Evolutionary conservation across 2,797 vertebrate species (phyloP).

Genomic region (Silurus lanzhouensis): DNA sequence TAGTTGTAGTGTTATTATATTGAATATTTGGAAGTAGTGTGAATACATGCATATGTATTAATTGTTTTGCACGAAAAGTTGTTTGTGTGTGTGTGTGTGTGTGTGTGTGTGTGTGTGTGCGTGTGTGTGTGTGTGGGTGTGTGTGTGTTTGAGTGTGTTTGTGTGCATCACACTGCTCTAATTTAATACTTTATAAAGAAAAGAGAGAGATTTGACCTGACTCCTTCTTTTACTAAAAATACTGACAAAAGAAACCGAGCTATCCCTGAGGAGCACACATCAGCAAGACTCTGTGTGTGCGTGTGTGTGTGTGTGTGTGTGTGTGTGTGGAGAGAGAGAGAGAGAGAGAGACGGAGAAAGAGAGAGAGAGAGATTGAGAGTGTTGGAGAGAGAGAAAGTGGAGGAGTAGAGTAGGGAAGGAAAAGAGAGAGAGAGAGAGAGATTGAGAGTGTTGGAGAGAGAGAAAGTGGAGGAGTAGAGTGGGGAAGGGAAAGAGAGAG

Average conservation of each 20-base stretch:
- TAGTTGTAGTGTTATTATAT: neutral
- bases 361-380: conserved; percentile 35
- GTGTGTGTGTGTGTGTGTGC: no score
- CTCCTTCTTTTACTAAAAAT: conserved; percentile 67
- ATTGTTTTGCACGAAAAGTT: neutral
- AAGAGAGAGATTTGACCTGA: conserved; percentile 53
- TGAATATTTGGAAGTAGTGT: neutral
- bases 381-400: no score
- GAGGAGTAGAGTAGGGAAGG: no score
- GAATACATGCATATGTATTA: neutral
- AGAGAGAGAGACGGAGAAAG: neutral
- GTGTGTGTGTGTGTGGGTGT: conserved; percentile 22
- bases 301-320: conserved; percentile 24
- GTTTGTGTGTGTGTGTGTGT: no score
- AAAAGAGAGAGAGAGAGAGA: no score
- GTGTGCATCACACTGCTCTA: conserved; percentile 19
- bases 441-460: no score
- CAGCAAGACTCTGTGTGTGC: conserved; percentile 26
- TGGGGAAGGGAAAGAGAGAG: neutral
- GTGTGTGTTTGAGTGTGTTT: conserved; percentile 6
- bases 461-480: no score
- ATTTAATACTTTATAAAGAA: conserved; percentile 18
- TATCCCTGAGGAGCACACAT: conserved; percentile 50
- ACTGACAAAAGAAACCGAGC: conserved; percentile 57
- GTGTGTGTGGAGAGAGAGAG: conserved; percentile 19